These are phyloP conservation scores for Phenganax marumi DNA, from an alignment of 92 coral and sea anemone species.

Conservation along the genomic window DNA sequence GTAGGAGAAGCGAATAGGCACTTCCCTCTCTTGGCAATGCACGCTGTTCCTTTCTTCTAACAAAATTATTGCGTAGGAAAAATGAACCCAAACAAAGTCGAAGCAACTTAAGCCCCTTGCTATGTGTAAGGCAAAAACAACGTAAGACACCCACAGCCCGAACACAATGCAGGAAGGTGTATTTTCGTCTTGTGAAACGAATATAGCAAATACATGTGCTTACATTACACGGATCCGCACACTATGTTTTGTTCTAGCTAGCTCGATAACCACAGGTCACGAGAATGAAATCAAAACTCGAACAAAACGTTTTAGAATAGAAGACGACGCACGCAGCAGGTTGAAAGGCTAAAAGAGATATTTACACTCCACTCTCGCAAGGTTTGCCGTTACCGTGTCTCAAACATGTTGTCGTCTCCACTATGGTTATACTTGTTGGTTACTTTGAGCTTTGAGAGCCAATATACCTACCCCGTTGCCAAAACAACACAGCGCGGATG, in stretches of 20 bases:
- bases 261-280: constrained; percentile 22
- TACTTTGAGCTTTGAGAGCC: not conserved
- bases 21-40: not conserved
- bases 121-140: constrained; percentile 9
- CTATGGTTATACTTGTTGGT: constrained; percentile 8
- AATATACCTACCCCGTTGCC: constrained; percentile 16
- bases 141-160: constrained; percentile 27
- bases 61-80: constrained; percentile 32
- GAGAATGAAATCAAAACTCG: constrained; percentile 20
- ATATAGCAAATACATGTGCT: constrained; percentile 23
- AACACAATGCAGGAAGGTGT: not conserved
- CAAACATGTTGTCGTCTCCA: constrained; percentile 29
- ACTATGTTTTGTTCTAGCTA: constrained; percentile 22
- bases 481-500: not conserved
- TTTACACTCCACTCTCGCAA: constrained; percentile 26
- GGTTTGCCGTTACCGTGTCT: constrained; percentile 26
- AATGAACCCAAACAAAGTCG: constrained; percentile 39
- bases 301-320: not conserved
- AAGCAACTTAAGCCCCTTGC: constrained; percentile 35
- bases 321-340: constrained; percentile 36
- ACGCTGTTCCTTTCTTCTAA: constrained; percentile 25
- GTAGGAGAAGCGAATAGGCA: constrained; percentile 12
- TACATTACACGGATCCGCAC: constrained; percentile 30
- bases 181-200: not conserved
- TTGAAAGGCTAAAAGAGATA: constrained; percentile 18